Evolutionary conservation across 2,888 invertebrate genomes (phyloP), one percentile per base, ranked within the genome.

Genomic region (Sesia apiformis): DNA sequence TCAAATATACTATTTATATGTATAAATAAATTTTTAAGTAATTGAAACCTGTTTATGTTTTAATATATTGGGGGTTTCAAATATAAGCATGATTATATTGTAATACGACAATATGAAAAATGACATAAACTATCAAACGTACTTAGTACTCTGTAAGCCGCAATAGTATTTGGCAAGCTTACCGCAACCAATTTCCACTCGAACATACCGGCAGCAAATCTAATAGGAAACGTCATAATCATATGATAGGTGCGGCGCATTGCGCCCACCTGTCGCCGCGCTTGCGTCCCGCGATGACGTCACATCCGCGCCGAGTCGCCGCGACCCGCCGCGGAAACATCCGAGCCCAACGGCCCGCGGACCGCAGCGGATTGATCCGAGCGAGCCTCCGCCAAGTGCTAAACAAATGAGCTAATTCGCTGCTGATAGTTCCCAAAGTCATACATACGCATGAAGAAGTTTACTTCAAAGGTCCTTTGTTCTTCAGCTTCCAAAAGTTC

Each of bases 191-290:
- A 80, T 78, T 76, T 74, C 60, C 70, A 72, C 57, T 63, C 68
- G 65, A 69, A 65, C 65, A 68, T 68, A 66, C 70, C 71, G 72
- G 64, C 69, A 66, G 69, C 72, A 73, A 75, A 77, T 76, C 80
- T 67, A 76, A 79, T 78, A 77, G 76, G 78, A 85, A 84, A 85
- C 74, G 88, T 86, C 87, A 86, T 82, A 84, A 85, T 84, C 89
- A 87, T 81, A 84, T 87, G 88, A 81, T 84, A 84, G 84, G 56
- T 77, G 77, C 82, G 79, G 85, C 88, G 89, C 89, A 87, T 70
- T 87, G 88, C 86, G 85, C 81, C 84, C 88, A 88, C 89, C 89
- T 89, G 88, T 86, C 87, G 84, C 69, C 84, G 85, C 88, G 89
- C 86, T 72, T 87, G 88, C 89, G 88, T 83, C 82, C 56, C 76